Evolutionary conservation across 1,140 invertebrate genomes (phyloP), one percentile per base, ranked within the genome.

Genomic region (Drosophila punjabiensis): DNA sequence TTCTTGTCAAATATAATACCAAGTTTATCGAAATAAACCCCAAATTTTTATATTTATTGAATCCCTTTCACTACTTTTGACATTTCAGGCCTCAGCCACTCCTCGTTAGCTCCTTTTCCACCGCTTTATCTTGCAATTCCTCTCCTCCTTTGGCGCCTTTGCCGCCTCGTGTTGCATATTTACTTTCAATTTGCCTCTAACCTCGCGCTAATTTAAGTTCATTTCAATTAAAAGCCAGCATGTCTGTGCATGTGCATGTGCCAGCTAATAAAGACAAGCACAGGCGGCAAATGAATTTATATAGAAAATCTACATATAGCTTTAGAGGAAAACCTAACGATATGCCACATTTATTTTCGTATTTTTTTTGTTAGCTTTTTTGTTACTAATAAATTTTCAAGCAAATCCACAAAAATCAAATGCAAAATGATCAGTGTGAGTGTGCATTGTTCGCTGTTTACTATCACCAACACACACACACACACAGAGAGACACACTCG

Each of bases 141-240:
- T 53, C 50, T 39, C 28, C 9, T 55, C 16, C 6, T 24, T 18
- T 18, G n/a, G 32, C 14, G 32, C 41, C 39, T 76, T 76, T 28
- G 18, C 43, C 18, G 45, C 35, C 45, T 64, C 68, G 60, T 82
- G 63, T 47, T 76, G 47, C 63, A 68, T 85, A 78, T 84, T 91
- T 80, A 88, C 81, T 91, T 87, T 91, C 84, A 88, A 91, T 88
- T 88, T 79, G 62, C 55, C 81, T 37, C 53, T 82, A 91, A 74
- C 89, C 89, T 91, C 88, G 89, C 80, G 80, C 89, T 83, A 79
- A 86, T 86, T 89, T 86, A 79, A 92, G 89, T 92, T 86, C 89
- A 89, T 83, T 92, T 91, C 68, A 88, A 91, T 88, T 83, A 86
- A 91, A 91, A 74, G 70, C 70, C 79, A 88, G 74, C 64, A 77